Conservation (phyloP, 2,888 invertebrate species). For the Agrochola lota region DNA sequence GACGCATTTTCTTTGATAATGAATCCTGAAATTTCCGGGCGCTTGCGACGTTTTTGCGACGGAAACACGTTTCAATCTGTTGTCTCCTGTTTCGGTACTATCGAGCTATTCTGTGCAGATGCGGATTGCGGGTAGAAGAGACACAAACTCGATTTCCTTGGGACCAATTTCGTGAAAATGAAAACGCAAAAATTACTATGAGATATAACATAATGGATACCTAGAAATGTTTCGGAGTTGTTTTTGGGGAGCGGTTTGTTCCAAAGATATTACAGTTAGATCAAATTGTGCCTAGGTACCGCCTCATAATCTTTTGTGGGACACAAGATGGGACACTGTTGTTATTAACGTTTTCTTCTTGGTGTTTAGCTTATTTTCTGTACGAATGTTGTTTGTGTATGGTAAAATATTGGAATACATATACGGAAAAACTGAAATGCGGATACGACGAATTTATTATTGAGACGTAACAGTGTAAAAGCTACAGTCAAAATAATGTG, state of each 20-base stretch:
- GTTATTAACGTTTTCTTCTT: conserved; percentile 41
- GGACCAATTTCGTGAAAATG: conserved; percentile 80
- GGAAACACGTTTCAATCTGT: conserved; percentile 84
- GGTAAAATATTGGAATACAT: too few relatives aligned
- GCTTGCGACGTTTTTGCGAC: conserved; percentile 77
- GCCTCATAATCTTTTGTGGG: conserved; percentile 54
- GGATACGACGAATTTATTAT: too few relatives aligned
- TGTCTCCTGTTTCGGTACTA: conserved; percentile 84
- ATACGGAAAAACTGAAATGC: too few relatives aligned
- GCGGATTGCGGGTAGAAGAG: conserved; percentile 81
- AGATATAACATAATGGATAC: conserved; percentile 65
- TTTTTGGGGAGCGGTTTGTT: conserved; percentile 52
- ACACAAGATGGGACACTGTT: conserved; percentile 45
- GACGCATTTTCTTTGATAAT: conserved; percentile 65
- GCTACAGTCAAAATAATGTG: too few relatives aligned
- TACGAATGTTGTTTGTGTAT: conserved; percentile 5
- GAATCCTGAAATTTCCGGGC: conserved; percentile 67
- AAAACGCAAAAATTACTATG: conserved; percentile 77
- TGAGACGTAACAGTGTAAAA: too few relatives aligned
- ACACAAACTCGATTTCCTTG: conserved; percentile 84
- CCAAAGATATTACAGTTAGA: conserved; percentile 60
- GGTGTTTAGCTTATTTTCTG: conserved; percentile 27
- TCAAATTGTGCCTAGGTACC: conserved; percentile 61
- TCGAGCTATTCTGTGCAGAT: conserved; percentile 86
- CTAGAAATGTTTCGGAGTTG: conserved; percentile 52